Conservation (phyloP, 2,113 vertebrate species). For the Castor canadensis region DNA sequence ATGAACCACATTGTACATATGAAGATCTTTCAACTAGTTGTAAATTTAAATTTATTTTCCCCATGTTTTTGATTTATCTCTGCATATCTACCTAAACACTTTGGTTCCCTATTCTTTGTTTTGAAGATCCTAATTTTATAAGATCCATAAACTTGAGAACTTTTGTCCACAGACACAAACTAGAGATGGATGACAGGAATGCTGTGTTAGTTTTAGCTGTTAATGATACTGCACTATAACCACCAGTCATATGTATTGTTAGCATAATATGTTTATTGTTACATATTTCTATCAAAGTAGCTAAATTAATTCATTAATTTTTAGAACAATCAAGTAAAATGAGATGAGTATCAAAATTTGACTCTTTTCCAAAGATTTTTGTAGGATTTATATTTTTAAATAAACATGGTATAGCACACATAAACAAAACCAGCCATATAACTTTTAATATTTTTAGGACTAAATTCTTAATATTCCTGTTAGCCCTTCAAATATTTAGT, state of each 20-base stretch:
- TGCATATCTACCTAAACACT: not conserved
- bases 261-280: not conserved
- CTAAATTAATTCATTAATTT: not conserved
- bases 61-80: not conserved
- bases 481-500: not conserved
- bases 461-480: slow-evolving; percentile 1
- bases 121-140: not conserved
- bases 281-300: not conserved
- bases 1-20: not conserved
- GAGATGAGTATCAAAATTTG: not conserved
- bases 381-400: not conserved
- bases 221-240: not conserved
- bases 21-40: not conserved
- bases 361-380: not conserved
- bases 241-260: not conserved
- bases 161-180: not conserved
- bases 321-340: not conserved
- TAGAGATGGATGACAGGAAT: not conserved
- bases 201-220: not conserved
- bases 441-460: not conserved
- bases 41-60: not conserved
- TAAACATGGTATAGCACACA: not conserved
- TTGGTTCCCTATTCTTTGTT: not conserved
- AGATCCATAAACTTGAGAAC: not conserved
- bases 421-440: not conserved